Evolutionary conservation across 2,113 vertebrate genomes (phyloP).

Genomic region (Mirza zaza): DNA sequence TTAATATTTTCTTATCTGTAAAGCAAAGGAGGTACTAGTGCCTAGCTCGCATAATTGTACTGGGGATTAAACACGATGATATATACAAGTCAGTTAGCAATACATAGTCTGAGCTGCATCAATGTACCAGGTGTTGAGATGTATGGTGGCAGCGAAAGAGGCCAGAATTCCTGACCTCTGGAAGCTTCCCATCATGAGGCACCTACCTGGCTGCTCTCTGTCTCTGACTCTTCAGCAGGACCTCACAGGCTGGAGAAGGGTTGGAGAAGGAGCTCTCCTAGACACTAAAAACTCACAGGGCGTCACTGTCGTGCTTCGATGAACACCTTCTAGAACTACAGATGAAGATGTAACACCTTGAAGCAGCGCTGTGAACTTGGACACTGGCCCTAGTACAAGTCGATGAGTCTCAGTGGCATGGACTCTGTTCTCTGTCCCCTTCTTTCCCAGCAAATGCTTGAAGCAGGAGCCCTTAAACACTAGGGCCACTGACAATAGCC

Average conservation of each 20-base stretch:
- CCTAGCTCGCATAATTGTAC: neutral
- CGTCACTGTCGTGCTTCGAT: neutral
- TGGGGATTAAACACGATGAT: neutral
- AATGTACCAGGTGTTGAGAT: neutral
- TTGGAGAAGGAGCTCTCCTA: neutral
- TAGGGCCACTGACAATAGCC: neutral
- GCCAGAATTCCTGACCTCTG: neutral
- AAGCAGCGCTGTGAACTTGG: neutral
- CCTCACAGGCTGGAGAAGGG: neutral
- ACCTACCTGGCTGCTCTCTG: neutral
- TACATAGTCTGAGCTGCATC: no score
- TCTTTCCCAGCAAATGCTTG: neutral
- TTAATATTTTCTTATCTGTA: neutral
- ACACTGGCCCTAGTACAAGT: neutral
- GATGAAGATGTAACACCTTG: neutral
- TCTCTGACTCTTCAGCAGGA: neutral
- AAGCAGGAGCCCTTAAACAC: neutral
- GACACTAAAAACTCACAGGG: neutral
- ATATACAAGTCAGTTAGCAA: neutral
- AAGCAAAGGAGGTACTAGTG: no score
- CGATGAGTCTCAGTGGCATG: neutral
- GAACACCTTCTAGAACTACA: neutral
- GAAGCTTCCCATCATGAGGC: neutral
- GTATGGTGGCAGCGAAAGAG: neutral
- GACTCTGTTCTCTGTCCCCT: neutral